Evolutionary conservation across 2,113 vertebrate species (phyloP), one percentile per base, ranked within the genome.

Genomic region (Coreoperca whiteheadi): DNA sequence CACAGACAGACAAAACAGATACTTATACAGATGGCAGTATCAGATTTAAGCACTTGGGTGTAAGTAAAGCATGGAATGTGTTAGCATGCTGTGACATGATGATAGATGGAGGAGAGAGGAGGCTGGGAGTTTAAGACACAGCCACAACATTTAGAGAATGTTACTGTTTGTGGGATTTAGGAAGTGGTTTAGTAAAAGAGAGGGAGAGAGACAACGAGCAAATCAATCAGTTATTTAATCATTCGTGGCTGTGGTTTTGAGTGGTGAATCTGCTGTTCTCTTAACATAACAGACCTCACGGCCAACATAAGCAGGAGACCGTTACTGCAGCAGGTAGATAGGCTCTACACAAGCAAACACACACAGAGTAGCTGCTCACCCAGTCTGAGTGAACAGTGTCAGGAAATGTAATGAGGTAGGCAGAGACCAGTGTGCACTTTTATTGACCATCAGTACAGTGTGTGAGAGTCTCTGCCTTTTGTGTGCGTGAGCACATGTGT

Each of bases 11-110:
- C 74, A 79, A 73, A 89, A 88, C 79, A 82, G 20, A 82, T 53
- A 59, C 32, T 70, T 39, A 59, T 23, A 14, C 77, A 68, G 74
- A 66, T 25, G 75, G 34, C 50, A 76, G 78, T 79, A 88, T 92
- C 83, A 72, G 79, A 91, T 91, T 78, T 43, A 80, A 80, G 54
- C 78, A 80, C 83, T 82, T 74, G 61, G 71, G 64, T 84, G 74
- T 70, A 77, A 74, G 84, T 78, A 28, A 56, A 84, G 77, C 20
- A 37, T 74, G 88, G 75, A 87, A 87, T 90, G 77, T 88, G 66
- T 86, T 78, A 30, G 63, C 91, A 46, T 86, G 89, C 71, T 87
- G 81, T 54, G 78, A 86, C 86, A 86, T 10, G 82, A 89, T 81
- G 77, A 83, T 83, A 20, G 74, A 87, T 70, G 41, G 53, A 71